Conservation (phyloP, 2,888 invertebrate species). For the Ornithoptera priamus region DNA sequence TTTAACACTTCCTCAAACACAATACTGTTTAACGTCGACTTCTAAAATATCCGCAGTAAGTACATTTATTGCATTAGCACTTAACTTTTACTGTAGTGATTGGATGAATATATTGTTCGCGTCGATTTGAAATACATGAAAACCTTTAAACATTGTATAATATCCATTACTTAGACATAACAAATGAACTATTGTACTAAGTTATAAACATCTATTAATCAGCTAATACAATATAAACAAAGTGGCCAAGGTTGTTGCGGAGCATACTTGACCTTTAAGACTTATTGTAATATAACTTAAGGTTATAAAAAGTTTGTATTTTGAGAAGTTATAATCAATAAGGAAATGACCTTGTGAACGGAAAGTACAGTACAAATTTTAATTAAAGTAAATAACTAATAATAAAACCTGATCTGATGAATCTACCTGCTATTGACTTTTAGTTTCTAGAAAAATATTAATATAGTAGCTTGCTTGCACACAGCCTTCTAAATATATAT, state of each 20-base stretch:
- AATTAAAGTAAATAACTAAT: too few relatives aligned
- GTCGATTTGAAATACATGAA: not conserved
- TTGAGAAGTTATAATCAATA: not conserved
- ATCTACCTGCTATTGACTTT: not conserved
- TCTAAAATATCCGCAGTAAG: not conserved
- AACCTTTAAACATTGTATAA: not conserved
- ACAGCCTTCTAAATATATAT: too few relatives aligned
- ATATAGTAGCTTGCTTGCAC: too few relatives aligned
- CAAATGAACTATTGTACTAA: not conserved
- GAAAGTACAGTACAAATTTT: too few relatives aligned
- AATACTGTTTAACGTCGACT: not conserved
- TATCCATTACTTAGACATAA: not conserved
- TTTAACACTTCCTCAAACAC: conserved; percentile 40
- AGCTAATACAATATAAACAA: not conserved
- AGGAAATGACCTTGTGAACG: not conserved
- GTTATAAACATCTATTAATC: not conserved
- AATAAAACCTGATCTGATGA: not conserved
- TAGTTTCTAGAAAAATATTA: too few relatives aligned
- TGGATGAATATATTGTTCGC: not conserved
- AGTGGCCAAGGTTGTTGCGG: not conserved
- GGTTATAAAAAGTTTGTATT: not conserved
- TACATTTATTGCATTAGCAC: not conserved
- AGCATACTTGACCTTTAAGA: not conserved
- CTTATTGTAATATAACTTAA: not conserved
- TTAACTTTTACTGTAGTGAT: not conserved